phyloP scores from a whole-genome alignment of 92 coral and sea anemone genomes.

The Parazoanthus darwini region DNA sequence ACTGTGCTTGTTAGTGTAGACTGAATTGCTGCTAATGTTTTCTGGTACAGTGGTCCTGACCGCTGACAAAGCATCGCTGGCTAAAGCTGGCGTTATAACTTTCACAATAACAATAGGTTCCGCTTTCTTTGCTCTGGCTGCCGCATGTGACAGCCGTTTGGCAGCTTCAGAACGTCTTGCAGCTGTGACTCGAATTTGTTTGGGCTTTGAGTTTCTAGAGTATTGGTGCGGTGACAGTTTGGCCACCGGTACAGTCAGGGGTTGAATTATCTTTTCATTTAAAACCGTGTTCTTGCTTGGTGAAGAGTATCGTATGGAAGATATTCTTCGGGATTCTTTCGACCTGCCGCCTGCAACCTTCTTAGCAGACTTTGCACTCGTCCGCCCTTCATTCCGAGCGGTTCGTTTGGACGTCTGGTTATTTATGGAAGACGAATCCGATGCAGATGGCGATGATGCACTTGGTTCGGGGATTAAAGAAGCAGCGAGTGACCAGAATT shows the following conservation, averaged over 20 bases:
- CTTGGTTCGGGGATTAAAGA: constrained; percentile 13
- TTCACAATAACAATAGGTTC: constrained; percentile 70
- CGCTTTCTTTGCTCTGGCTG: constrained; percentile 44
- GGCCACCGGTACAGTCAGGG: constrained; percentile 76
- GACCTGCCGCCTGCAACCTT: constrained; percentile 27
- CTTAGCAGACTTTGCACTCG: constrained; percentile 20
- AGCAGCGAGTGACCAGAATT: constrained; percentile 27
- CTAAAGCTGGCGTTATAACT: constrained; percentile 58
- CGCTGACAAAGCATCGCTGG: constrained; percentile 72
- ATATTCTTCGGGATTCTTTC: constrained; percentile 9
- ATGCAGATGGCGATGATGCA: constrained; percentile 22
- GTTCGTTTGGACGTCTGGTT: constrained; percentile 23
- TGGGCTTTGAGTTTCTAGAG: constrained; percentile 43
- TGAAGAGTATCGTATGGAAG: constrained; percentile 25
- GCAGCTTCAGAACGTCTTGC: constrained; percentile 88
- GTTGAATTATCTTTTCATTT: constrained; percentile 57
- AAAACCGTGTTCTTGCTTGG: constrained; percentile 44
- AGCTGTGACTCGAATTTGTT: constrained; percentile 67
- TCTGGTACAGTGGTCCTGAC: constrained; percentile 72
- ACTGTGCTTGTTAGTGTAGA: constrained; percentile 60
- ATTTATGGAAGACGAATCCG: constrained; percentile 29
- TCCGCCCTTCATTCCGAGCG: constrained; percentile 4
- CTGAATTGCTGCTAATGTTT: constrained; percentile 59
- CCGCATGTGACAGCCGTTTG: constrained; percentile 53
- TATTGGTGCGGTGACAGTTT: constrained; percentile 60